Evolutionary conservation across 2,797 vertebrate genomes (phyloP).

Genomic region (Gymnocypris eckloni): DNA sequence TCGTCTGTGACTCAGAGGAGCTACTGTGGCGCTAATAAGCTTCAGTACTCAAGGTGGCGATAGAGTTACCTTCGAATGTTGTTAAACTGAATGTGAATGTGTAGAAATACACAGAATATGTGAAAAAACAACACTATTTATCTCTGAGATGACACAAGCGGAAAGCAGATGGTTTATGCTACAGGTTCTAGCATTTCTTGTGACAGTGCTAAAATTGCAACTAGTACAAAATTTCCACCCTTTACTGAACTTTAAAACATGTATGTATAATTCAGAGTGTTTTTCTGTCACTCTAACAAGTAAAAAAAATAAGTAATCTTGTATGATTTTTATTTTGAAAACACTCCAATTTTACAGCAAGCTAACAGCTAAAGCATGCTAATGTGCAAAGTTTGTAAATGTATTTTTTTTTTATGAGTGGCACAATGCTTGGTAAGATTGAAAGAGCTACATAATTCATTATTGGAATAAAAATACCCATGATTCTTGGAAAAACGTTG

Average conservation of each 20-base stretch:
- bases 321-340: no score
- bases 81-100: background rate
- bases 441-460: background rate
- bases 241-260: no score
- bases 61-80: background rate
- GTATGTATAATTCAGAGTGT: no score
- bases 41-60: background rate
- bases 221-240: background rate
- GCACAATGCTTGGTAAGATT: background rate
- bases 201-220: background rate
- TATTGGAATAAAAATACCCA: no score
- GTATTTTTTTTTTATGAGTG: no score
- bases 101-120: background rate
- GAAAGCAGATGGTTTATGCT: background rate
- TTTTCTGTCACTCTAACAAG: no score
- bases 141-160: background rate
- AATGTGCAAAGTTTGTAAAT: no score
- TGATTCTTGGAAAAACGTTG: no score
- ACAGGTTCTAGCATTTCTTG: background rate
- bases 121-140: background rate
- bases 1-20: slow-evolving; percentile 47
- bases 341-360: no score
- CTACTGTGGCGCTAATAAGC: background rate
- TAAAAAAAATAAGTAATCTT: no score
- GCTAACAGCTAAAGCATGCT: no score